phyloP scores from a whole-genome alignment of 2,797 vertebrate genomes.

The Pampus argenteus region DNA sequence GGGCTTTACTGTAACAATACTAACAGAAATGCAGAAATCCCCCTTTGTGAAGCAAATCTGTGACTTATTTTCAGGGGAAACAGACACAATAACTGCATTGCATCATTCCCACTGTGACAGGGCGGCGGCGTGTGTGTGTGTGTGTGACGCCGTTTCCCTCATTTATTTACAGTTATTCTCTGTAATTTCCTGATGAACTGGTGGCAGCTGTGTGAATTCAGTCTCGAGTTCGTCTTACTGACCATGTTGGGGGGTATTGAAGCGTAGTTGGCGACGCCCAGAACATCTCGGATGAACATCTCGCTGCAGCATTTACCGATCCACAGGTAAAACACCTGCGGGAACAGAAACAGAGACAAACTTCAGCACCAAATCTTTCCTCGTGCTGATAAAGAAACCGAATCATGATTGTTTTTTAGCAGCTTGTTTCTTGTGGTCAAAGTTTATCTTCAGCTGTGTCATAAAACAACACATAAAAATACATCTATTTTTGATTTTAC shows the following conservation, averaged over 20 bases:
- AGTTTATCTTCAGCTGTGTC: too few species aligned
- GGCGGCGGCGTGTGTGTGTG: background rate
- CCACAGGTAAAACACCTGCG: slow-evolving; percentile 94
- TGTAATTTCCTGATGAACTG: background rate
- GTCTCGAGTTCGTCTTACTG: slow-evolving; percentile 46
- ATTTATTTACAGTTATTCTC: background rate
- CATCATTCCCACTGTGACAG: slow-evolving; percentile 13
- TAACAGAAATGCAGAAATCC: slow-evolving; percentile 6
- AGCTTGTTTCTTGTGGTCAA: too few species aligned
- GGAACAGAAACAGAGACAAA: background rate
- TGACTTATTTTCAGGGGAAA: slow-evolving; percentile 29
- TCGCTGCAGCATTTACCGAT: slow-evolving; percentile 91
- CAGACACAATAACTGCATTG: background rate
- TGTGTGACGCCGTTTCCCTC: background rate
- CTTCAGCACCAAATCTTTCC: background rate
- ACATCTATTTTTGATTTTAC: too few species aligned
- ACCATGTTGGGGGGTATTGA: slow-evolving; percentile 94
- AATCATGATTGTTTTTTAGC: background rate
- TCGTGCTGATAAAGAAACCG: background rate
- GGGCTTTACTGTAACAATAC: background rate
- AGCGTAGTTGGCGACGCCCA: slow-evolving; percentile 90
- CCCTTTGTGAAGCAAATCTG: slow-evolving; percentile 10
- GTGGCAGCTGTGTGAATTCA: background rate
- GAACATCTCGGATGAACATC: slow-evolving; percentile 91
- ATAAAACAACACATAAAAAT: too few species aligned